These are phyloP conservation scores for Ictalurus punctatus DNA, from an alignment of 2,113 vertebrate species.

Conservation along the genomic window DNA sequence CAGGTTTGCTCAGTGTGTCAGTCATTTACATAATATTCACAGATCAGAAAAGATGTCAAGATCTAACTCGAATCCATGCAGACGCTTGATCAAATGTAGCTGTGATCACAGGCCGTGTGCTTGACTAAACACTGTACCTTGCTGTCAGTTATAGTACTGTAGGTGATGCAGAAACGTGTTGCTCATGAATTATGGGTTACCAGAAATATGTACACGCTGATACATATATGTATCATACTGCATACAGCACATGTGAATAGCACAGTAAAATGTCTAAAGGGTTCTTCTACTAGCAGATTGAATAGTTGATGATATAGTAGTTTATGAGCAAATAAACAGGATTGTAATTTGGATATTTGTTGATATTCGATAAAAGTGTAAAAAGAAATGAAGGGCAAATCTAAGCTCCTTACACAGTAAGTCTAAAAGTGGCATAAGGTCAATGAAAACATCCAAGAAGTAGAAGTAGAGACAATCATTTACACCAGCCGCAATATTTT, in stretches of 20 bases:
- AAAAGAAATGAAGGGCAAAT: not conserved
- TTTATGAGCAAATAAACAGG: not conserved
- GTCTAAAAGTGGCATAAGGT: not conserved
- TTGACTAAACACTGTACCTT: constrained; percentile 27
- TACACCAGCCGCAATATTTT: not conserved
- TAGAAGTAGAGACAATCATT: not conserved
- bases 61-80: constrained; percentile 10
- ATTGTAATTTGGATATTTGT: not conserved
- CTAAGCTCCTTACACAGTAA: not conserved
- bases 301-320: not conserved
- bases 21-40: constrained; percentile 19
- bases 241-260: not conserved
- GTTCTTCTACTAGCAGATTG: not conserved
- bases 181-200: not conserved
- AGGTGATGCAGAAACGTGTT: not conserved
- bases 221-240: not conserved
- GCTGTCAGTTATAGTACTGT: constrained; percentile 23
- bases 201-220: not conserved
- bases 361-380: not conserved
- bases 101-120: constrained; percentile 6
- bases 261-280: not conserved
- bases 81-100: not conserved
- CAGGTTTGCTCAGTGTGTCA: not conserved
- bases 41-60: not conserved
- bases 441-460: not conserved